Conservation (phyloP, 2,113 vertebrate species). For the Myotis brandtii region DNA sequence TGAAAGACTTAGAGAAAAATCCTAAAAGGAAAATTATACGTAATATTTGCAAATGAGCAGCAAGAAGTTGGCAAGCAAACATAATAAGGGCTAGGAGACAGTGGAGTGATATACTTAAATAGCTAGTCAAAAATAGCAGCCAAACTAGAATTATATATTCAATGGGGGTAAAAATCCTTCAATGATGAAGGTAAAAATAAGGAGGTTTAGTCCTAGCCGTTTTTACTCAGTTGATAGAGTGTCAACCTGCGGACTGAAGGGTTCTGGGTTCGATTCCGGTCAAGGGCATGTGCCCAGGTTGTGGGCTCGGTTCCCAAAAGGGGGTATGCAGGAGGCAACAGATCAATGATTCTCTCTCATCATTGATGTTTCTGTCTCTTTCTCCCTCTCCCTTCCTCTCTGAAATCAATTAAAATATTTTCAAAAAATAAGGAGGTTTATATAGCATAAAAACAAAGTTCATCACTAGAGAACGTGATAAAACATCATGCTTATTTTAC, state of each 20-base stretch:
- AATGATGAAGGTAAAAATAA: slow-evolving; percentile 1
- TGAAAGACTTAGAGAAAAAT: neutral
- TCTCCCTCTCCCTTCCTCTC: too few species aligned
- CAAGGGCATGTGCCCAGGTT: too few species aligned
- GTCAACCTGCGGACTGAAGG: too few species aligned
- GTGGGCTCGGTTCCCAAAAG: too few species aligned
- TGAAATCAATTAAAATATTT: too few species aligned
- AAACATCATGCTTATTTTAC: neutral
- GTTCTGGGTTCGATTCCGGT: too few species aligned
- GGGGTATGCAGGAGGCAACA: too few species aligned
- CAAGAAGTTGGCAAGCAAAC: neutral
- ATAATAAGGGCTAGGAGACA: neutral
- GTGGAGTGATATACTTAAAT: neutral
- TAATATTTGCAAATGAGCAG: neutral
- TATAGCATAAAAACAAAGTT: neutral
- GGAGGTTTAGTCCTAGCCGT: neutral
- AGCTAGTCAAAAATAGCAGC: neutral
- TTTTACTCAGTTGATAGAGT: too few species aligned
- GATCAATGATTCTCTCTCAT: too few species aligned
- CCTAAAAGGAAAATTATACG: neutral
- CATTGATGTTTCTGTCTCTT: too few species aligned
- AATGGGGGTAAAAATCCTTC: neutral
- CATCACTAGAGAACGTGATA: neutral
- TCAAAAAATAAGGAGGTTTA: neutral
- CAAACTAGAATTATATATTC: neutral